These are phyloP conservation scores for Cebus imitator DNA, from an alignment of 2,113 vertebrate genomes.

Conservation along the genomic window DNA sequence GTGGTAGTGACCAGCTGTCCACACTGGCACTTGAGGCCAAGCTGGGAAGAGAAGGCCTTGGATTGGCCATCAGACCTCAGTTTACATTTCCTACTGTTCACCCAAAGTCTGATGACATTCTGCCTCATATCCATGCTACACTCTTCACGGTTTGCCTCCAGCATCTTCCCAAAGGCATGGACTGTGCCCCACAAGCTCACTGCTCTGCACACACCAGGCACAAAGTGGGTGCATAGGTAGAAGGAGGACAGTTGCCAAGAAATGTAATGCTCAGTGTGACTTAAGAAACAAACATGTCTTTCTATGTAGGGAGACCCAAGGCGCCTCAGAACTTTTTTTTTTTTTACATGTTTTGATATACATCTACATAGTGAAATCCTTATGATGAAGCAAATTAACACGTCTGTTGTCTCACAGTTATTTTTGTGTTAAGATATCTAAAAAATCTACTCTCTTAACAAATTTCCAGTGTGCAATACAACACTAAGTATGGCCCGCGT, in stretches of 20 bases:
- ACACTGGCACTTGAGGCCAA: background rate
- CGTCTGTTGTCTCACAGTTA: too few species aligned
- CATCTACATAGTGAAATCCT: too few species aligned
- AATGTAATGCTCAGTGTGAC: background rate
- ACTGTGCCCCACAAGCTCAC: background rate
- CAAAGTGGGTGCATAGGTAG: background rate
- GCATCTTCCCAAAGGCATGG: background rate
- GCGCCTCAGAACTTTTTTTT: background rate
- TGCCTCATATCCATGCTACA: background rate
- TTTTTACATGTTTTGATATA: too few species aligned
- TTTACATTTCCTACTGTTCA: background rate
- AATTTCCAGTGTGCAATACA: too few species aligned
- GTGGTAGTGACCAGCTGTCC: background rate
- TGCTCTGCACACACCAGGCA: background rate
- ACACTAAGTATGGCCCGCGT: too few species aligned
- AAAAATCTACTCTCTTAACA: too few species aligned
- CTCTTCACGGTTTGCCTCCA: background rate
- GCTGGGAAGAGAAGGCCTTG: background rate
- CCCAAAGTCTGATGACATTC: background rate
- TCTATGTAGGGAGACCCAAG: background rate
- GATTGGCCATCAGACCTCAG: background rate
- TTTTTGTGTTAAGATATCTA: too few species aligned
- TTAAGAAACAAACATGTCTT: conserved; percentile 11
- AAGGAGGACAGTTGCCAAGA: background rate
- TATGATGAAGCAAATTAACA: too few species aligned